Evolutionary conservation across 2,888 invertebrate species (phyloP), one percentile per base, ranked within the genome.

Genomic region (Clistopyga incitator): DNA sequence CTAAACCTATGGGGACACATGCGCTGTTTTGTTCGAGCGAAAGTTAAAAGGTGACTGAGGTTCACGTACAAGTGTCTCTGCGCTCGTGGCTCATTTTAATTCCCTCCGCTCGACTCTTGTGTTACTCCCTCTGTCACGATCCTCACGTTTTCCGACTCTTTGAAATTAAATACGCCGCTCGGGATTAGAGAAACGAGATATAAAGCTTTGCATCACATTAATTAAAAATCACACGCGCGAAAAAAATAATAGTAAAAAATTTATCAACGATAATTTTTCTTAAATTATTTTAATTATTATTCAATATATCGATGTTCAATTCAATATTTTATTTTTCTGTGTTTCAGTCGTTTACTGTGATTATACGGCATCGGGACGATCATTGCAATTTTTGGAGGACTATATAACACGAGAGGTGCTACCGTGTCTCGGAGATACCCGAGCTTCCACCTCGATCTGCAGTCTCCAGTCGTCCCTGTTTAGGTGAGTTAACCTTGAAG

Each of bases 391-490:
- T 94, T 95, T 98, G 86, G 98, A 98, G 92, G 97, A 98, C 89
- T 98, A 97, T 92, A 95, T 98, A 76, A 92, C 95, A 15, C 94
- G 95, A 79, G 96, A 98, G 90, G 97, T 98, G 15, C 94, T 98
- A 84, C 97, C 97, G 8, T 95, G 95, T 74, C 97, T 98, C 92
- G 98, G 97, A 18, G 98, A 98, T 88, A 97, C 97, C 6, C 96
- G 96, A 90, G 95, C 97, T 1, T 97, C 97, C 6, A 96, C 97
- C 45, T 96, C 97, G 50, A 96, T 97, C 88, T 97, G 98, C 20
- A 97, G 98, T 23, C 95, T 97, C 72, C 98, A 98, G 94, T 97
- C 97, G 74, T 97, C 97, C 77, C 94, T 97, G 84, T 98, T 96
- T 94, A 96, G 98, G 96, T 97, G 94, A 87, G 85, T 47, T n/a